A percentile compares a stretch with the other conserved stretches of the same genome.
phyloP scores from a whole-genome alignment of 2,888 invertebrate species.

The Acronicta leporina region DNA sequence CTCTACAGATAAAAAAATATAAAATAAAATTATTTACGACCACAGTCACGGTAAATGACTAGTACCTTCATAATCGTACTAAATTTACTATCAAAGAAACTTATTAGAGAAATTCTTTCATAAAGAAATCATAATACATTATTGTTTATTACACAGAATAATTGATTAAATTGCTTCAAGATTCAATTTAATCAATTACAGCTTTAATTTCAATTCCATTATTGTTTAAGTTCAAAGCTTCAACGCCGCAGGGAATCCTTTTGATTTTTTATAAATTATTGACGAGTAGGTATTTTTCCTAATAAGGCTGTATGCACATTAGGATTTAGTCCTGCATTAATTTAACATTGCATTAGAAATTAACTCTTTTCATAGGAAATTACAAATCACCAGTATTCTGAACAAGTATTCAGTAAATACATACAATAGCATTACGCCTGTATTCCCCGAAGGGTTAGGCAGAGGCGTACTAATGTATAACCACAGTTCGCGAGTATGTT shows the following conservation, averaged over 20 bases:
- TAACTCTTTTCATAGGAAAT: no score
- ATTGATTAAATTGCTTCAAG: background rate
- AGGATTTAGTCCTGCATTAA: background rate
- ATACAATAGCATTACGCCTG: no score
- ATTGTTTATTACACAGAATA: background rate
- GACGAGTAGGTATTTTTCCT: slow-evolving; percentile 11
- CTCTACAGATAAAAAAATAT: background rate
- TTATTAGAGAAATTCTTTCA: background rate
- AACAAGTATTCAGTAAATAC: no score
- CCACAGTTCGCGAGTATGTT: no score
- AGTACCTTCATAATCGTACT: background rate
- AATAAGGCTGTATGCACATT: background rate
- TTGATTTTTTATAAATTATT: slow-evolving; percentile 11
- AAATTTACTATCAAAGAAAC: slow-evolving; percentile 19
- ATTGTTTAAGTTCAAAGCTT: slow-evolving; percentile 15
- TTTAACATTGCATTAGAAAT: background rate
- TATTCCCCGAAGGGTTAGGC: no score
- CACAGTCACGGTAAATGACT: background rate
- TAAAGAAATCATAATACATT: slow-evolving; percentile 1
- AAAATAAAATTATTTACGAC: background rate
- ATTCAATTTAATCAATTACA: slow-evolving; percentile 17
- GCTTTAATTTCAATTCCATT: background rate
- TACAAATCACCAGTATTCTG: no score
- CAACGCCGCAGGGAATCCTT: slow-evolving; percentile 16
- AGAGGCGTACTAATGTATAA: no score